Percentiles rank a stretch among this genome's conserved stretches.
phyloP scores from a whole-genome alignment of 2,888 invertebrate species.

The Xylocampa areola region DNA sequence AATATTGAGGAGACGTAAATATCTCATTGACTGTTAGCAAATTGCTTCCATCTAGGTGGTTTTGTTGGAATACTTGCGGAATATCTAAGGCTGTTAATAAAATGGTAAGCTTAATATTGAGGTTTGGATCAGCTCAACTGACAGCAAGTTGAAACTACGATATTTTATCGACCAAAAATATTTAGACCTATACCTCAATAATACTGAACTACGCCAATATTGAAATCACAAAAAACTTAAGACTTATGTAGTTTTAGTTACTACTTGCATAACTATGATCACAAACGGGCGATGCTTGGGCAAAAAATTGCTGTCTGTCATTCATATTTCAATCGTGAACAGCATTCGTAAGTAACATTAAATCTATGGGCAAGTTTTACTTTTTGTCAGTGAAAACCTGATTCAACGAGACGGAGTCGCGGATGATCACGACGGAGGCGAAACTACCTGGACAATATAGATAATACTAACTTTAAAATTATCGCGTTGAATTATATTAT shows the following conservation, averaged over 20 bases:
- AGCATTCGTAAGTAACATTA: too few species aligned
- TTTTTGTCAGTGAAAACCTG: slow-evolving; percentile 58
- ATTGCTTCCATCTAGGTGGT: slow-evolving; percentile 48
- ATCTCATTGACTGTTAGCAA: slow-evolving; percentile 46
- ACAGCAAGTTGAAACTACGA: too few species aligned
- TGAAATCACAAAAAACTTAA: too few species aligned
- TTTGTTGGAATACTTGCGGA: slow-evolving; percentile 43
- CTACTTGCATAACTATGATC: too few species aligned
- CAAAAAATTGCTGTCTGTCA: slow-evolving; percentile 26
- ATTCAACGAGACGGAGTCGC: slow-evolving; percentile 39
- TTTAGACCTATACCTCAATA: too few species aligned
- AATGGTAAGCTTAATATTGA: too few species aligned
- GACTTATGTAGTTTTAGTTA: too few species aligned
- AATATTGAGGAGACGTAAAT: slow-evolving; percentile 83
- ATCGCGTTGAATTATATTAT: too few species aligned
- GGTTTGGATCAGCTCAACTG: too few species aligned
- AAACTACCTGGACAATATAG: slow-evolving; percentile 29
- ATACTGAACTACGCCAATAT: too few species aligned
- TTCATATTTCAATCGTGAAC: neutral
- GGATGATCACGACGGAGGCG: slow-evolving; percentile 31
- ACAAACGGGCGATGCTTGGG: slow-evolving; percentile 29
- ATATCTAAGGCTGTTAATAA: too few species aligned
- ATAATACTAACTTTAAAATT: slow-evolving; percentile 1
- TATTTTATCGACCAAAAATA: too few species aligned
- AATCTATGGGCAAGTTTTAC: slow-evolving; percentile 40